These are phyloP conservation scores for Thereva nobilitata DNA, from an alignment of 2,888 invertebrate genomes.

Conservation along the genomic window DNA sequence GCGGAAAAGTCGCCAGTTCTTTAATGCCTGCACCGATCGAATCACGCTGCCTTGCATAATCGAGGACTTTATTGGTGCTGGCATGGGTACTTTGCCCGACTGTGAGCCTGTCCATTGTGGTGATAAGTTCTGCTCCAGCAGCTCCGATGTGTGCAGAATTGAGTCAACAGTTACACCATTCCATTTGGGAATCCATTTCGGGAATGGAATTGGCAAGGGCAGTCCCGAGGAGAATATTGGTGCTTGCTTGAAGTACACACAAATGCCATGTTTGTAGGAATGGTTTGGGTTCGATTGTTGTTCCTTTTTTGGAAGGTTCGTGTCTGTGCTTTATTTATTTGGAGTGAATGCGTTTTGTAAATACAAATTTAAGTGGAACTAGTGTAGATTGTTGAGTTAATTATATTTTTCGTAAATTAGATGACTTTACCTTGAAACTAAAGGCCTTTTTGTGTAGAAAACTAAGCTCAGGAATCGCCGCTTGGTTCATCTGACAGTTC, in stretches of 20 bases:
- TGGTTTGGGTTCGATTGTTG: not conserved
- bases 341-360: no score
- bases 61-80: conserved; percentile 76
- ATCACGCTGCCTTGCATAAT: conserved; percentile 82
- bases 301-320: no score
- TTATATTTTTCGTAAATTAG: no score
- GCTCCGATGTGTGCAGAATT: conserved; percentile 61
- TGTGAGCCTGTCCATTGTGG: conserved; percentile 84
- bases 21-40: conserved; percentile 66
- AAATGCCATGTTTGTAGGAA: conserved; percentile 66
- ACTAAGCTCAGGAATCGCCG: no score
- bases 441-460: no score
- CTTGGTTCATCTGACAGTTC: no score
- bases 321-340: no score
- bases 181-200: conserved; percentile 77
- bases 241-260: conserved; percentile 75
- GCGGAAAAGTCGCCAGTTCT: conserved; percentile 49
- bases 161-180: conserved; percentile 79
- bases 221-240: conserved; percentile 82
- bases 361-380: no score
- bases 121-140: conserved; percentile 67
- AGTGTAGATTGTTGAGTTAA: no score
- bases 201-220: conserved; percentile 66
- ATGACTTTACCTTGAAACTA: no score
- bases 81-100: conserved; percentile 61